These are phyloP conservation scores for Acronicta leporina DNA, from an alignment of 2,888 invertebrate genomes.

Conservation along the genomic window DNA sequence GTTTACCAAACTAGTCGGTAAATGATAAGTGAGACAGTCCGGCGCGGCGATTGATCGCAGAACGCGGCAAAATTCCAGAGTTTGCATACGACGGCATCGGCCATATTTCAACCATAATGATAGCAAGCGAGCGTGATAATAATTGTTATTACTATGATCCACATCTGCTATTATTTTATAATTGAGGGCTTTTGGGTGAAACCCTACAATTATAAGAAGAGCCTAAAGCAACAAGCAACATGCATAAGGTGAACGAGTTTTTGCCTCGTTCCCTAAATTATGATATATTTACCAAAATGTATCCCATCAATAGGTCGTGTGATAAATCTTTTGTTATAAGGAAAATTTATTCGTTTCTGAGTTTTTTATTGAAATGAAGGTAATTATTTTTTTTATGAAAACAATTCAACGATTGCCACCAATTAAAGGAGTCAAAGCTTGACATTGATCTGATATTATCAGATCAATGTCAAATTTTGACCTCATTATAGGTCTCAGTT, in stretches of 20 bases:
- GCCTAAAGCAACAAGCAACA: conserved; percentile 84
- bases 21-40: conserved; percentile 53
- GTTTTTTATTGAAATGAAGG: conserved; percentile 39
- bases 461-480: background rate
- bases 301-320: conserved; percentile 63
- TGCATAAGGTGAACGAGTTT: conserved; percentile 83
- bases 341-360: conserved; percentile 45
- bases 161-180: conserved; percentile 89
- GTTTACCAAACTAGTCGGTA: conserved; percentile 43
- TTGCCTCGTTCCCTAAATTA: conserved; percentile 82
- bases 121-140: conserved; percentile 87
- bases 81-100: conserved; percentile 82
- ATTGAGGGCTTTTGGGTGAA: conserved; percentile 88
- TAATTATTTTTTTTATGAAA: conserved; percentile 30
- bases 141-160: conserved; percentile 89
- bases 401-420: conserved; percentile 17
- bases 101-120: conserved; percentile 88
- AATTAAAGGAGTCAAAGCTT: conserved; percentile 5
- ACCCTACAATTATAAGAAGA: conserved; percentile 88
- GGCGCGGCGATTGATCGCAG: conserved; percentile 52
- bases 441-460: too few species aligned
- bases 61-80: conserved; percentile 72
- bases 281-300: conserved; percentile 78
- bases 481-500: conserved; percentile 4
- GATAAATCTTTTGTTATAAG: conserved; percentile 59